phyloP scores from a whole-genome alignment of 1,140 invertebrate genomes.

The Sinella curviseta region DNA sequence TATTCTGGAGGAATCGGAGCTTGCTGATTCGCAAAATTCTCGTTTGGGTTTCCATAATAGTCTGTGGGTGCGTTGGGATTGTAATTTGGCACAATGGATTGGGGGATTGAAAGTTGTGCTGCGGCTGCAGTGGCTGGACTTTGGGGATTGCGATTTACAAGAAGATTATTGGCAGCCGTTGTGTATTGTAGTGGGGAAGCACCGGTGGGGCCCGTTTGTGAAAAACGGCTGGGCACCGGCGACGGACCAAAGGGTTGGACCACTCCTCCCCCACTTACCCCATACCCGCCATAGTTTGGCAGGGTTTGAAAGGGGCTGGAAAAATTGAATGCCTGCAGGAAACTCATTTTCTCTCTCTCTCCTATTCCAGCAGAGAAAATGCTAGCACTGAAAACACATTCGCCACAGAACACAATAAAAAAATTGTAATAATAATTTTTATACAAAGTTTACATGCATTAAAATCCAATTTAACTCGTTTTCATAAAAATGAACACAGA shows the following conservation, averaged over 20 bases:
- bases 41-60: slow-evolving; percentile 21
- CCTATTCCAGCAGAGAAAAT: neutral
- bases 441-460: too few relatives aligned
- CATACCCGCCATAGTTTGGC: neutral
- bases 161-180: neutral
- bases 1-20: slow-evolving; percentile 1
- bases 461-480: neutral
- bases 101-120: neutral
- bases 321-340: slow-evolving; percentile 10
- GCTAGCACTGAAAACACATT: neutral
- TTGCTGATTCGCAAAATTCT: neutral
- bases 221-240: neutral
- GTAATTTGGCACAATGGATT: slow-evolving; percentile 24
- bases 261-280: neutral
- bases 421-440: neutral
- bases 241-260: neutral
- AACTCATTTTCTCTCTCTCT: slow-evolving; percentile 9
- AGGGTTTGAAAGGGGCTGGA: neutral
- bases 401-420: neutral
- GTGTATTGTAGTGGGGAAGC: neutral
- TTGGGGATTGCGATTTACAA: neutral
- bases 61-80: neutral
- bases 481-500: neutral
- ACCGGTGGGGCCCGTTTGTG: neutral
- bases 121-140: neutral